Evolutionary conservation across 2,888 invertebrate genomes (phyloP), one percentile per base, ranked within the genome.

Genomic region (Trilocha varians): DNA sequence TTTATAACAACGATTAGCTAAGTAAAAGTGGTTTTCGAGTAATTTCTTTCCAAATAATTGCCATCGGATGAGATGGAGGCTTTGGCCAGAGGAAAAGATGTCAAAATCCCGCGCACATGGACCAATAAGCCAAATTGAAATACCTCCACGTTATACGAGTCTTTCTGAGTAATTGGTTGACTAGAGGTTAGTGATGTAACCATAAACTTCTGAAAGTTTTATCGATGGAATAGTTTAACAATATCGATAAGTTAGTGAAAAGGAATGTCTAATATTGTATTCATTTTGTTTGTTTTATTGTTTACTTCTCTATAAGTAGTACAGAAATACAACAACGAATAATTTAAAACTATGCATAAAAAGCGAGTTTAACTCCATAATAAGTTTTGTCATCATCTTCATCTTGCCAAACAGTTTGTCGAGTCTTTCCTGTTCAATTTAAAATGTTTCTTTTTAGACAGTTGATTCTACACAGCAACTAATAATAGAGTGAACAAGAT

Each of bases 41-140:
- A 64, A 68, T 69, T 67, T 59, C 58, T 62, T 54, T 52, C 55
- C 55, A 53, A 64, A 65, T 69, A 69, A 67, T 62, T 52, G 58
- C 57, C 61, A 64, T 70, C 70, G 69, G 68, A 78, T 75, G 65
- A 64, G 72, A 72, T 74, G 71, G 73, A 71, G 75, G 68, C 70
- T 63, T 62, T 62, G 73, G 69, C 70, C 68, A 69, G 64, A 69
- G 68, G 71, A 74, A 75, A 75, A 71, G 72, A 78, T 76, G 78
- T 76, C 78, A 78, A 78, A 76, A 74, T 74, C 69, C 66, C 69
- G 66, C 70, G 76, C 76, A 77, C 76, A 77, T 74, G 76, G 70
- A 73, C 77, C 80, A 82, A 80, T 82, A 82, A 79, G 76, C 72
- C 65, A 78, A 82, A 82, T 80, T 79, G 80, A 74, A 79, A 79